Percentiles rank a stretch among this genome's conserved stretches.
These are phyloP conservation scores for Ctenochaetus hawaiiensis DNA, from an alignment of 2,797 vertebrate genomes.

Conservation along the genomic window DNA sequence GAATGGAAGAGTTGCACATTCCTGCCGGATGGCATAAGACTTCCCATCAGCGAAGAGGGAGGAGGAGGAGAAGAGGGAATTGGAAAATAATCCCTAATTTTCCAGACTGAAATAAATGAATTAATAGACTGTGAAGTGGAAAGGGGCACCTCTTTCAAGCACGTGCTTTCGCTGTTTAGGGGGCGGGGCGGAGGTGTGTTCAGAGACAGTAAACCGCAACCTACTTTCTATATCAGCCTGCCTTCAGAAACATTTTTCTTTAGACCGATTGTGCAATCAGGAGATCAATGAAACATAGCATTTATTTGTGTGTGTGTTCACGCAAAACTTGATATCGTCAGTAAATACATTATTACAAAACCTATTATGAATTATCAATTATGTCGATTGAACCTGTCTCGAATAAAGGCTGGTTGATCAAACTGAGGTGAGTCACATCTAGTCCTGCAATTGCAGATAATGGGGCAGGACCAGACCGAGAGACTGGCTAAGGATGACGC, in stretches of 20 bases:
- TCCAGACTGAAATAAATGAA: conserved; percentile 71
- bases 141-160: conserved; percentile 37
- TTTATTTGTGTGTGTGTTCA: not conserved
- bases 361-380: not conserved
- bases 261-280: not conserved
- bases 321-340: not conserved
- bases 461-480: too few species aligned
- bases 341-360: not conserved
- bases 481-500: not conserved
- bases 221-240: not conserved
- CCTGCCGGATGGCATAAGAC: conserved; percentile 83
- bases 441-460: not conserved
- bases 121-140: conserved; percentile 47
- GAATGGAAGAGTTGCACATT: conserved; percentile 80
- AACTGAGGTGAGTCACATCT: not conserved
- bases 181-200: conserved; percentile 11
- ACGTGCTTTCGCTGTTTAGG: conserved; percentile 27
- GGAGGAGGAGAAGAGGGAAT: conserved; percentile 45
- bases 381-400: not conserved
- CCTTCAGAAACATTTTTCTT: not conserved
- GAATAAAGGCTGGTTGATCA: not conserved
- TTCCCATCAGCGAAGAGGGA: conserved; percentile 74
- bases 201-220: not conserved
- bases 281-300: not conserved
- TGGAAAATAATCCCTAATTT: conserved; percentile 80